phyloP scores from a whole-genome alignment of 1,140 invertebrate species.

The Dinoponera quadriceps region DNA sequence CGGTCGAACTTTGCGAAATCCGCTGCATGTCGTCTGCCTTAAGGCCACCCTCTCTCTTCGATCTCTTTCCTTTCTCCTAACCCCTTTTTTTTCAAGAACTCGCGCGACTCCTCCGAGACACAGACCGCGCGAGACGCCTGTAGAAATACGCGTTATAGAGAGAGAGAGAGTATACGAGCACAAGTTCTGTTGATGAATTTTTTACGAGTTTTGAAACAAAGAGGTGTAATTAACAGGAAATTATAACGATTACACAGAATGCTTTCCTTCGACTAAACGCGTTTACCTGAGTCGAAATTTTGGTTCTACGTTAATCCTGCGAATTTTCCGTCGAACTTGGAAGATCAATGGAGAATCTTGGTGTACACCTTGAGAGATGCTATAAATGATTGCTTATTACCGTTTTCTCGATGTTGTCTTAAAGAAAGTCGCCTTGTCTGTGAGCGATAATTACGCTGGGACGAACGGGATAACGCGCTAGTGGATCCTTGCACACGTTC shows the following conservation, averaged over 20 bases:
- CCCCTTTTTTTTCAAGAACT: conserved; percentile 19
- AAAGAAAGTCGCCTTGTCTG: conserved; percentile 39
- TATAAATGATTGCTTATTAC: too few species aligned
- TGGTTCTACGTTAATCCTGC: too few species aligned
- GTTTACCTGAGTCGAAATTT: too few species aligned
- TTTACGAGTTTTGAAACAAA: too few species aligned
- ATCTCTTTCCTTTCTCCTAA: background rate
- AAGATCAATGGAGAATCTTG: too few species aligned
- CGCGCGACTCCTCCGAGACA: background rate
- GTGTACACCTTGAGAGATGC: too few species aligned
- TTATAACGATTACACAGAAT: too few species aligned
- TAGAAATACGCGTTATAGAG: background rate
- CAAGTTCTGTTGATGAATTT: too few species aligned
- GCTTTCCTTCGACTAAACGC: too few species aligned
- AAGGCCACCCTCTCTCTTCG: background rate
- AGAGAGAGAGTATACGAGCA: too few species aligned
- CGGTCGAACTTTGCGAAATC: conserved; percentile 45
- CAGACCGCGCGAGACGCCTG: background rate
- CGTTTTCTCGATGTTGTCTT: background rate
- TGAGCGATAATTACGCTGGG: conserved; percentile 45
- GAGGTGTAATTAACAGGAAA: too few species aligned
- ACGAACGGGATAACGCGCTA: conserved; percentile 24
- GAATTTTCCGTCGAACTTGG: too few species aligned
- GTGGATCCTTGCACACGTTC: conserved; percentile 30
- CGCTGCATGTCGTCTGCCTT: background rate